A percentile compares a stretch with the other conserved stretches of the same genome.
Conservation (phyloP, 2,797 vertebrate species). For the Poliocrania exsul region DNA sequence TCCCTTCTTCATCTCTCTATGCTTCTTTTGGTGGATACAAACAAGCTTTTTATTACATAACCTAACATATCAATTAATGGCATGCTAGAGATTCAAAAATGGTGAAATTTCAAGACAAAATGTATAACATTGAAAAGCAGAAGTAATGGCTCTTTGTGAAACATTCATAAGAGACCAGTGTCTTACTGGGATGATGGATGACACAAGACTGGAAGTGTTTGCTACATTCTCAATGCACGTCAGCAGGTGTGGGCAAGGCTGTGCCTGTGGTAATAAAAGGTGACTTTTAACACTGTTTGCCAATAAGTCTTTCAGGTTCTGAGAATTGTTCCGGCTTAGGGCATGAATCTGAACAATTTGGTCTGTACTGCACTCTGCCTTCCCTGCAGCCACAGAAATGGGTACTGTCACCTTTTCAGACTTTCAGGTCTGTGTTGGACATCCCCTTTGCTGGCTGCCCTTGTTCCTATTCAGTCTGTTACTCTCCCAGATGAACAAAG, state of each 20-base stretch:
- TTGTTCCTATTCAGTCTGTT: not conserved
- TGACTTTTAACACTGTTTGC: not conserved
- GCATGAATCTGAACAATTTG: not conserved
- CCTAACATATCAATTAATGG: not conserved
- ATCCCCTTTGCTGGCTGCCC: not conserved
- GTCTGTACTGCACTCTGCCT: not conserved
- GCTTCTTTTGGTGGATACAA: not conserved
- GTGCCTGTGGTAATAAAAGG: not conserved
- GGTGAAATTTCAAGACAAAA: not conserved
- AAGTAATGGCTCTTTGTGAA: not conserved
- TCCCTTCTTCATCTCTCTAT: not conserved
- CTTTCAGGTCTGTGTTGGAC: not conserved
- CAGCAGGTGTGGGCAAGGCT: not conserved
- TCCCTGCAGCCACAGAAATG: not conserved
- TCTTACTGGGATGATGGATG: not conserved
- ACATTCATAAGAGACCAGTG: not conserved
- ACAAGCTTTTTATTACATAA: not conserved
- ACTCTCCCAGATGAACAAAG: not conserved
- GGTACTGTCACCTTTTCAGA: no score
- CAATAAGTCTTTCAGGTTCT: not conserved
- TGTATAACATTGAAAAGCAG: not conserved
- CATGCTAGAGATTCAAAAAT: not conserved
- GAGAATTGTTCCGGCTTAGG: not conserved
- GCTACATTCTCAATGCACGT: rapidly evolving
- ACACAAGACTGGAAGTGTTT: not conserved